Base-by-base conservation (phyloP, 2,888 invertebrate species). In the Quadroppia sp. region DNA sequence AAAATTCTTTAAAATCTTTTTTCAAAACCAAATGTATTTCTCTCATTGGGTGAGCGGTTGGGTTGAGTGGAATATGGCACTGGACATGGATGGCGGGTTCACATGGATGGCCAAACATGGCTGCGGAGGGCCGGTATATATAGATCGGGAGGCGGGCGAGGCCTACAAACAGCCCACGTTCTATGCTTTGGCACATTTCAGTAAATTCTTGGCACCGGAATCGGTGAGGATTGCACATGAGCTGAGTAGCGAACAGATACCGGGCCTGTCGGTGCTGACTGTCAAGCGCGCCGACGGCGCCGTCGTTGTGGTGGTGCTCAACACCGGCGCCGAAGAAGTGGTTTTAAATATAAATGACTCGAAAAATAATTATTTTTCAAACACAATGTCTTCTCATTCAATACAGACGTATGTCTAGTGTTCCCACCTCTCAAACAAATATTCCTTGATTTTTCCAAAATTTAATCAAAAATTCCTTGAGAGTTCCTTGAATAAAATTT, bases 151-250 rank as follows among this genome's bases (percentile, higher is more conserved):
- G 0, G 81, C 80, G 0, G 87, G 88, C 76, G 90, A 92, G 82
- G 92, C 94, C 81, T 90, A 90, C 80, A 94, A 94, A 80, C 92
- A 94, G 79, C 94, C 94, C 0, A 89, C 90, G 86, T 95, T 86
- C 82, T 95, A 94, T 81, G 88, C 88, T 0, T 83, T 94, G 81
- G 91, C 90, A 0, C 94, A 95, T 81, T 84, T 86, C 78, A 79
- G 80, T 23, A 80, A 80, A 75, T 81, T 80, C 73, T 75, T 81
- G 50, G 76, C 78, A 17, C 78, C 78, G 48, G 77, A 78, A 25
- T 80, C 80, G 11, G 70, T 71, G 2, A 23, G 77, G 48, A 53
- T 78, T 30, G 70, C 72, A 3, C 48, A 71, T 30, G n/a, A 42
- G 23, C 15, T 61, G n/a, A 42, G 59, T 9, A 23, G 17, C 7